Percentiles rank a stretch among this genome's conserved stretches.
phyloP scores from a whole-genome alignment of 1,140 invertebrate species.

The Brachionus sp. region DNA sequence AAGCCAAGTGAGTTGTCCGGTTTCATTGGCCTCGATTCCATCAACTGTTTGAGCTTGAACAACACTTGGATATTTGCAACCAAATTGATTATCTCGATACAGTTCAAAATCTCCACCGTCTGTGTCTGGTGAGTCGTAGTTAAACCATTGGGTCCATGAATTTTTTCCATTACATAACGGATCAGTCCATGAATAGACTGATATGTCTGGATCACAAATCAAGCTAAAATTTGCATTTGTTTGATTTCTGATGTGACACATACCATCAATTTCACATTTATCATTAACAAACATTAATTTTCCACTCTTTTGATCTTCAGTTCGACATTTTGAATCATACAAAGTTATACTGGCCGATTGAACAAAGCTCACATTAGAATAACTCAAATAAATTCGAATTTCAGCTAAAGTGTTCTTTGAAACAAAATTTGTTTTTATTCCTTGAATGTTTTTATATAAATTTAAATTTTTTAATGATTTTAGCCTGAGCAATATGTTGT shows the following conservation, averaged over 20 bases:
- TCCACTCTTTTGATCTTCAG: not conserved
- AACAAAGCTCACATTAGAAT: not conserved
- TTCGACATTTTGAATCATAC: conserved; percentile 32
- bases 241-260: conserved; percentile 17
- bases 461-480: not conserved
- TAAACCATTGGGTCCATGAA: conserved; percentile 35
- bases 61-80: not conserved
- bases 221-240: not conserved
- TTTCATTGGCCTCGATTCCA: not conserved
- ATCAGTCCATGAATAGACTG: not conserved
- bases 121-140: not conserved
- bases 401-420: not conserved
- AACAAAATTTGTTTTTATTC: not conserved
- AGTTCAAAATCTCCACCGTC: conserved; percentile 37
- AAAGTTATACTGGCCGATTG: not conserved
- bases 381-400: not conserved
- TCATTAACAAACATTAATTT: not conserved
- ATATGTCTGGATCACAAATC: conserved; percentile 14
- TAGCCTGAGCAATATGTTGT: not conserved
- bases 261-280: conserved; percentile 26
- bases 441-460: not conserved
- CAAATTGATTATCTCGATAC: not conserved
- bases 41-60: not conserved
- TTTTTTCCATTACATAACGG: conserved; percentile 16
- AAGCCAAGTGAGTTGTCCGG: not conserved